phyloP scores from a whole-genome alignment of 2,113 vertebrate genomes.

The Tylochromis polylepis region DNA sequence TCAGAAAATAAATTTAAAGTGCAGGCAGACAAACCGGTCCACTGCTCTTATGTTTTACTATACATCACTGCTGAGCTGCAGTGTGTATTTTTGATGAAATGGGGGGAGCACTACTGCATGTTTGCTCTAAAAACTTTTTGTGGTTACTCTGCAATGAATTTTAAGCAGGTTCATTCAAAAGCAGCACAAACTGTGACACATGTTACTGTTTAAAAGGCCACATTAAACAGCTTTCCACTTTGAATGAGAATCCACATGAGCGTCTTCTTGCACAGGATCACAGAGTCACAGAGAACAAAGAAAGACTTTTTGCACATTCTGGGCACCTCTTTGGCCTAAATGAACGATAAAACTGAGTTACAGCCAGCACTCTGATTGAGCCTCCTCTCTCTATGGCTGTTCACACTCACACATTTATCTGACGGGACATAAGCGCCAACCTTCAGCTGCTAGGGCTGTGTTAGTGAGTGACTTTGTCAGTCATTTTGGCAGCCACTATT shows the following conservation, averaged over 20 bases:
- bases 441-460: constrained; percentile 10
- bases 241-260: not conserved
- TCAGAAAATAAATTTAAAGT: constrained; percentile 32
- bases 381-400: not conserved
- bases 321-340: not conserved
- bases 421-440: constrained; percentile 18
- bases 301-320: not conserved
- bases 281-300: not conserved
- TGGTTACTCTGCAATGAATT: not conserved
- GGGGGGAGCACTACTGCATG: not conserved
- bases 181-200: not conserved
- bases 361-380: not conserved
- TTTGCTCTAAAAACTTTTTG: not conserved
- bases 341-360: not conserved
- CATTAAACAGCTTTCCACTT: not conserved
- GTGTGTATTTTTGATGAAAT: not conserved
- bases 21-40: not conserved
- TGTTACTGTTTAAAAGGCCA: not conserved
- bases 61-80: not conserved
- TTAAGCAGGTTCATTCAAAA: not conserved
- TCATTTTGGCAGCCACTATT: constrained; percentile 32
- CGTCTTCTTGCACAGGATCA: not conserved
- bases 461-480: constrained; percentile 55
- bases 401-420: constrained; percentile 18
- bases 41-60: not conserved